Base-by-base conservation (phyloP, 1,140 invertebrate genomes). In the Araneus ventricosus region DNA sequence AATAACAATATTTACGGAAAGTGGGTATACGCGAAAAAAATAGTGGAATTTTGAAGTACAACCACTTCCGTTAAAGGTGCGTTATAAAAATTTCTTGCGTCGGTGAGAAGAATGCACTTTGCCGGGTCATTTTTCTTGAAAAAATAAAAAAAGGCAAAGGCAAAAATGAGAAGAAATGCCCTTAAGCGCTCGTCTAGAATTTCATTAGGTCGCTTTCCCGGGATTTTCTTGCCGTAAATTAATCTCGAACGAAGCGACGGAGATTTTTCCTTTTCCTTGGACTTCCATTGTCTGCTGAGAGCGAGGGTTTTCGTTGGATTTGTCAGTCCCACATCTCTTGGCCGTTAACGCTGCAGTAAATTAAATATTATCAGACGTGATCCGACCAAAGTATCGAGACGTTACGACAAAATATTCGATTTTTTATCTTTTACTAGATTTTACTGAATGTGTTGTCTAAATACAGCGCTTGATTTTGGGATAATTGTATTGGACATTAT, bases 171-270 rank as follows among this genome's bases (percentile, higher is more conserved):
- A 61, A 87, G 57, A 87, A 87, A 87, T 61, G 27, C 20, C 85
- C 52, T 61, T 20, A 59, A 61, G 52, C 52, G 27, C 30, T 30
- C 7, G 27, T 61, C 57, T 37, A 63, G 59, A 61, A 87, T 87
- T 87, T 87, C 85, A 87, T 87, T 87, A 87, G 85, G 85, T n/a
- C 41, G 41, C 84, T 59, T 86, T 24, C 52, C 52, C 34, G 52
- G 84, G 59, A 87, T 87, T 59, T 63, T 87, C 59, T 61, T 10
- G 52, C 57, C 59, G 85, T 61, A 87, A 63, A 87, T 87, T 87
- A 87, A 61, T 63, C 59, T 61, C 34, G 45, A 57, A 52, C 45
- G 22, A 30, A 84, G 45, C 24, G 37, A 10, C 24, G n/a, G 17
- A 34, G 70, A 75, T 30, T 34, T 75, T 75, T 37, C 30, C 34